Conservation (phyloP, 2,888 invertebrate species). For the Cosmopolites sordidus region DNA sequence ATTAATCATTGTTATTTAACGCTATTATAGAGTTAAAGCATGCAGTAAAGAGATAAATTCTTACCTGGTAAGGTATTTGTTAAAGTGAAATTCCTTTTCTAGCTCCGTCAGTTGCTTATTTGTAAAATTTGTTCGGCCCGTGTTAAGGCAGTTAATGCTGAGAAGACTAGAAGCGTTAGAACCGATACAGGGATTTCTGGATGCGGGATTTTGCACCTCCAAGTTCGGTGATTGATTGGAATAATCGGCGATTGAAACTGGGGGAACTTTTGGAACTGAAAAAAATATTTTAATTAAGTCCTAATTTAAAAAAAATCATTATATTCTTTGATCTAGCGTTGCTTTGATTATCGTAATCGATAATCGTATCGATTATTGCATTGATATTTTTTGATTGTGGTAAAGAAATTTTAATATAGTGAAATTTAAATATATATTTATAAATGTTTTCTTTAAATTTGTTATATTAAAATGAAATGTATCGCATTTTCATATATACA, state of each 20-base stretch:
- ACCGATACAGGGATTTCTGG: constrained; percentile 45
- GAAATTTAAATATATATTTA: too few relatives aligned
- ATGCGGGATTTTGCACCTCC: constrained; percentile 53
- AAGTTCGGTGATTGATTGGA: constrained; percentile 47
- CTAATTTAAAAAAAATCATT: neutral
- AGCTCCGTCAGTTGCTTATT: constrained; percentile 98
- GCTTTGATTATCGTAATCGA: too few relatives aligned
- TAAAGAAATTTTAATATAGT: too few relatives aligned
- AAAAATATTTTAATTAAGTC: constrained; percentile 33
- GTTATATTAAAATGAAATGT: too few relatives aligned
- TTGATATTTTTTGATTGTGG: too few relatives aligned
- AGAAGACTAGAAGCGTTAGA: constrained; percentile 47
- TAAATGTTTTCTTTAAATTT: too few relatives aligned
- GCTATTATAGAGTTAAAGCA: too few relatives aligned
- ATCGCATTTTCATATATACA: too few relatives aligned
- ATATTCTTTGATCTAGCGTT: neutral
- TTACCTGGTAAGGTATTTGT: constrained; percentile 90
- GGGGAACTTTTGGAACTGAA: constrained; percentile 63
- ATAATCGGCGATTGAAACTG: constrained; percentile 44
- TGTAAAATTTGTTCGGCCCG: constrained; percentile 97
- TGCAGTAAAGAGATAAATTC: too few relatives aligned
- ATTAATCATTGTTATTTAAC: too few relatives aligned
- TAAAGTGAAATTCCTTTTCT: constrained; percentile 99
- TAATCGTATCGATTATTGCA: neutral
- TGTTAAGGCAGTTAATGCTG: constrained; percentile 58